Base-by-base conservation (phyloP, 2,113 vertebrate species). In the Merops nubicus region DNA sequence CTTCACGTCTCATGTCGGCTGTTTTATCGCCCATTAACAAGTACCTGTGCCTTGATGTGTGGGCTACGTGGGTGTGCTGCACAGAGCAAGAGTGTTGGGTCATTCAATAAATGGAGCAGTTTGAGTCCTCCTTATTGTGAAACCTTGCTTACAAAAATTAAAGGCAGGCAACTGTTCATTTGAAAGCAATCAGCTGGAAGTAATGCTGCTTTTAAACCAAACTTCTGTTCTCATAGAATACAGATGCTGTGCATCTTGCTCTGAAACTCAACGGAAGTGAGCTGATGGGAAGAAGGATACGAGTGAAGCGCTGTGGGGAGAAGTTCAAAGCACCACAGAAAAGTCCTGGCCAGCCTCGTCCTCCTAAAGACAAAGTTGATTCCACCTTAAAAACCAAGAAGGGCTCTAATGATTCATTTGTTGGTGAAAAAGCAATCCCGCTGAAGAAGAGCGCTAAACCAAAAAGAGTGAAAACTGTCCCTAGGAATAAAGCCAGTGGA, bases 211-310 rank as follows among this genome's bases (percentile, higher is more conserved):
- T 48, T 64, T 53, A 21, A 85, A 28, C 34, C 3, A 51, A 1
- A 2, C 16, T 8, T 88, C 16, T 90, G 82, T 45, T 60, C 38
- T 73, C 90, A 20, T 90, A 99, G 99, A 98, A 96, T 31, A 95
- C 94, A 3, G 99, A 99, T 89, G 98, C 99, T 3, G 99, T 99
- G 29, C 98, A 99, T 91, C 97, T 99, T 79, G 99, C 99, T 14
- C 87, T 99, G 96, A 98, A 99, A n/a, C 98, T 99, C 91, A 98
- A 99, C 29, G 96, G 98, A 65, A 98, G 98, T 5, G 96, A 98
- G 73, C 97, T 99, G 77, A 96, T 98, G 96, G 98, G 99, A 75
- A 97, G 99, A 69, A 97, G 98, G 67, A 76, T 99, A 28, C 96
- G 99, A 72, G 99, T 99, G 74, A 98, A 98, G 91, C 98, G 97